phyloP scores from a whole-genome alignment of 2,797 vertebrate species.

The Orestias chungarensis region DNA sequence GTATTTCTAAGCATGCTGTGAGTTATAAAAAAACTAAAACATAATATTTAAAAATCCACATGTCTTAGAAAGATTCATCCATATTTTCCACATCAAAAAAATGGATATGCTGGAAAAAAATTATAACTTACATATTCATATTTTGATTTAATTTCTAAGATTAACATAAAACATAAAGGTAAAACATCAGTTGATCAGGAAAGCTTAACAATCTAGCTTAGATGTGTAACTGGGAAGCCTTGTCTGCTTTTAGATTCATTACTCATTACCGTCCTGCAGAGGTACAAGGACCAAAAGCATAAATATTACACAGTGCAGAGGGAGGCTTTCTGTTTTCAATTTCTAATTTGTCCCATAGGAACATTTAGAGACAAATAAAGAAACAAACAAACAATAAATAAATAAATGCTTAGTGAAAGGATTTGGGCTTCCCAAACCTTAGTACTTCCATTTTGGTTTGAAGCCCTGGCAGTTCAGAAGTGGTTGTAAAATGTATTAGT shows the following conservation, averaged over 20 bases:
- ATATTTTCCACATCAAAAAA: neutral
- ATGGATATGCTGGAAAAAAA: neutral
- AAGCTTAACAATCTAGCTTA: constrained; percentile 26
- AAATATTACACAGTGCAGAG: neutral
- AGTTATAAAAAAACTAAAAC: constrained; percentile 7
- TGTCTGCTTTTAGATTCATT: constrained; percentile 9
- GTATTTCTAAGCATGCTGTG: constrained; percentile 4
- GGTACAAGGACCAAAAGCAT: neutral
- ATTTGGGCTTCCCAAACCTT: too few species aligned
- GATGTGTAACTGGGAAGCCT: neutral
- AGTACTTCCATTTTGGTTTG: too few species aligned
- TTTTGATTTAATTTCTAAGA: neutral
- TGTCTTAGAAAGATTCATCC: neutral
- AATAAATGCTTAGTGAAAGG: neutral
- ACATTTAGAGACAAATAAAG: neutral
- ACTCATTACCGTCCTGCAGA: constrained; percentile 36
- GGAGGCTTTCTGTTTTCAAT: neutral
- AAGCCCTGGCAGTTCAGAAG: too few species aligned
- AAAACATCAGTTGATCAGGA: constrained; percentile 28
- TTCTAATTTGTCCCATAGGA: neutral
- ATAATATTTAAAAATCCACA: neutral
- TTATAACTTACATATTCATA: neutral
- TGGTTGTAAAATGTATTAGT: too few species aligned
- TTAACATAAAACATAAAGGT: constrained; percentile 1
- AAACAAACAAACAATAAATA: too few species aligned